Base-by-base conservation (phyloP, 2,113 vertebrate species). In the Oryzias curvinotus region DNA sequence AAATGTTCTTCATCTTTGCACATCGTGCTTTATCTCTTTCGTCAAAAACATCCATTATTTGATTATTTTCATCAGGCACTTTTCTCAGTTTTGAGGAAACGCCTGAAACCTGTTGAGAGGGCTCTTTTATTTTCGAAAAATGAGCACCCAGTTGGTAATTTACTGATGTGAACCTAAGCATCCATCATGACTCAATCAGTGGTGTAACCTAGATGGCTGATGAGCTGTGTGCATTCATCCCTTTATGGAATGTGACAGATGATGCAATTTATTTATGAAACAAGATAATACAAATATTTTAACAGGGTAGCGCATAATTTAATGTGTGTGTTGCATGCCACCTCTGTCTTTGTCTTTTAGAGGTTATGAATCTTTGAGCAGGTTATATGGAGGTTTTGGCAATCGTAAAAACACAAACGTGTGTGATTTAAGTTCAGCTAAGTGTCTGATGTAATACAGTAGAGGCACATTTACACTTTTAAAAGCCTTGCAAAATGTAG, bases 201-300 rank as follows among this genome's bases (percentile, higher is more conserved):
- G 26, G 73, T 58, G 43, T 47, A 72, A 45, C 63, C 78, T 69
- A 62, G 60, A 78, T 58, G 45, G 61, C 52, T 70, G 81, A 69
- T 61, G 70, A 73, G 73, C 78, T 77, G 72, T 76, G 66, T 42
- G 52, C 56, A 56, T 71, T 41, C 14, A 28, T 28, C 49, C 52
- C 61, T 68, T 78, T 51, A 78, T 81, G 53, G 57, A 83, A 65
- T 67, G 50, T 74, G 74, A 71, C 72, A 62, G 52, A 63, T 59
- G 58, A 77, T 75, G 62, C 63, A 55, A 73, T 76, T 76, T 28
- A 78, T 77, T 78, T 56, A 75, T 77, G 61, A 67, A 58, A 69
- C 51, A 68, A 68, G 71, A 66, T 65, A 67, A 79, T 63, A 46
- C 47, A 81, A 81, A 81, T 70, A 73, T 73, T 83, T 75, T 49